Conservation (phyloP, 2,888 invertebrate genomes). For the Neoaliturus tenellus region DNA sequence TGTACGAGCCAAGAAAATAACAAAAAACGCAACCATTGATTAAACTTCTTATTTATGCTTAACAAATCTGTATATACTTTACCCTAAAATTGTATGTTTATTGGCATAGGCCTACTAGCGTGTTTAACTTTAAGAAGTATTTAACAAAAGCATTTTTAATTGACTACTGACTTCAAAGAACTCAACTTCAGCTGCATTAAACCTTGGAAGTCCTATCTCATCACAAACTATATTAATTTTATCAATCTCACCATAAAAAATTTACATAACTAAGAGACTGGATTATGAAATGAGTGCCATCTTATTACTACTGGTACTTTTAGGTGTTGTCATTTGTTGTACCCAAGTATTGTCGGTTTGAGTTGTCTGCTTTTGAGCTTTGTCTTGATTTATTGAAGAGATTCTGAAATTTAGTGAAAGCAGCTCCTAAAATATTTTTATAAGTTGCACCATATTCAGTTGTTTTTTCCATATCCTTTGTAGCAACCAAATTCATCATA, state of each 20-base stretch:
- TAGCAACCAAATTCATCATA: too few species aligned
- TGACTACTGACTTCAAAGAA: background rate
- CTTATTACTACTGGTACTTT: background rate
- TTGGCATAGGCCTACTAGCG: too few species aligned
- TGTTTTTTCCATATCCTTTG: too few species aligned
- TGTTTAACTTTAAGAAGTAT: too few species aligned
- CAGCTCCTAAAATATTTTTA: background rate
- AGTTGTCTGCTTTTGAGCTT: background rate
- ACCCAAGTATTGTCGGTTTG: background rate
- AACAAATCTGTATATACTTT: too few species aligned
- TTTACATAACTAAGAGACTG: background rate
- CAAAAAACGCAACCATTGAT: too few species aligned
- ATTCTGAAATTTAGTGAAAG: background rate
- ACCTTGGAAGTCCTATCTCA: background rate
- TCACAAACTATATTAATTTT: background rate
- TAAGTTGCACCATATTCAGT: too few species aligned
- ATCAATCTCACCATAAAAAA: background rate
- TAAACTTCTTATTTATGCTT: too few species aligned
- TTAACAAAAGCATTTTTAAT: too few species aligned
- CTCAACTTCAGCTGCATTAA: background rate
- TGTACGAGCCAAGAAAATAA: too few species aligned
- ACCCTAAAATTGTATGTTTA: too few species aligned
- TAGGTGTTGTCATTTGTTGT: too few species aligned
- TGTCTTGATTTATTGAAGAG: background rate
- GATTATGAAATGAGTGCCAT: background rate